phyloP scores from a whole-genome alignment of 2,797 vertebrate species.

The Adrianichthys oophorus region DNA sequence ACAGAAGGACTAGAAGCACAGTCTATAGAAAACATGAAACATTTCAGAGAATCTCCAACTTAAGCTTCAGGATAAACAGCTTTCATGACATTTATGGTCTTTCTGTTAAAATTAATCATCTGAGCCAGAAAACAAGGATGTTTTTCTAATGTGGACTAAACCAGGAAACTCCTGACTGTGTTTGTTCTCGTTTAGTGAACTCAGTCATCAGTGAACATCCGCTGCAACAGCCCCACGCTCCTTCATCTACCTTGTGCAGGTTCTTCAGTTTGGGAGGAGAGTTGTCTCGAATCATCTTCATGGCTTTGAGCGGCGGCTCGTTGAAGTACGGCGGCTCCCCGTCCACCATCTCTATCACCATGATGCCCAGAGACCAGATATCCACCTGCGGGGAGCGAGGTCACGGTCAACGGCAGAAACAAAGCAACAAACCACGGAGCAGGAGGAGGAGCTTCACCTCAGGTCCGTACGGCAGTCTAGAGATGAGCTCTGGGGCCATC shows the following conservation, averaged over 20 bases:
- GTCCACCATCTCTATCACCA: conserved; percentile 98
- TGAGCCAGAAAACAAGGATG: too few relatives aligned
- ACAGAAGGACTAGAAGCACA: too few relatives aligned
- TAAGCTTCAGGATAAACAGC: too few relatives aligned
- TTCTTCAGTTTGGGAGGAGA: conserved; percentile 94
- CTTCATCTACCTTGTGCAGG: conserved; percentile 84
- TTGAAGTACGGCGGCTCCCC: conserved; percentile 97
- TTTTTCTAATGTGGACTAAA: too few relatives aligned
- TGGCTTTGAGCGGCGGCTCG: conserved; percentile 93
- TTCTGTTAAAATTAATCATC: too few relatives aligned
- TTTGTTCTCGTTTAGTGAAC: too few relatives aligned
- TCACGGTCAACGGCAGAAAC: not conserved
- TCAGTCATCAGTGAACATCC: too few relatives aligned
- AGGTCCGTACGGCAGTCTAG: conserved; percentile 90
- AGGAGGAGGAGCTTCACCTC: conserved; percentile 74
- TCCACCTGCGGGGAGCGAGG: conserved; percentile 81
- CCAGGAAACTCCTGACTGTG: too few relatives aligned
- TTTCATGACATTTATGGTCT: too few relatives aligned
- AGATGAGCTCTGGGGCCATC: conserved; percentile 98
- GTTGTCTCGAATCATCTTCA: conserved; percentile 99
- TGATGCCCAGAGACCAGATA: conserved; percentile 95
- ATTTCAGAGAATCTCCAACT: too few relatives aligned
- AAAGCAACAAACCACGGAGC: not conserved
- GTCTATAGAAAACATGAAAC: too few relatives aligned
- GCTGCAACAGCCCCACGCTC: too few relatives aligned